Evolutionary conservation across 92 coral and sea anemone genomes (phyloP).

Genomic region (Phymanthus crucifer): DNA sequence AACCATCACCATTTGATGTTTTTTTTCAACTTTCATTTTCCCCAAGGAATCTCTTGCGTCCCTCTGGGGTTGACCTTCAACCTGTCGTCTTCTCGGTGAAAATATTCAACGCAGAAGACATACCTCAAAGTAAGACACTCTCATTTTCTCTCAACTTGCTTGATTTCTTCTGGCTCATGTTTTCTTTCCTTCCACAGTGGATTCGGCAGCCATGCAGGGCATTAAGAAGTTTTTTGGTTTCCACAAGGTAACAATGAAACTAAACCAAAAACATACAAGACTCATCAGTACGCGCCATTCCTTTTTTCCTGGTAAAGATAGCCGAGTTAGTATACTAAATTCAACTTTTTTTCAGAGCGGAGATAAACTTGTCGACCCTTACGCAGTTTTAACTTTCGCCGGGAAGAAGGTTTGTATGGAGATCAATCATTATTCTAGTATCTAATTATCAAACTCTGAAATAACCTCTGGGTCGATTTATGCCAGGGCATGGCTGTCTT

Average conservation of each 20-base stretch:
- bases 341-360: conserved; percentile 50
- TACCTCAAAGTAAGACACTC: conserved; percentile 85
- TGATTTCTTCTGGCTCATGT: neutral
- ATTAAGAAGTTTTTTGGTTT: conserved; percentile 92
- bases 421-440: neutral
- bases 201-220: conserved; percentile 80
- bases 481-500: too few species aligned
- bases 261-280: neutral
- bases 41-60: conserved; percentile 79
- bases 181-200: conserved; percentile 67
- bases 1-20: neutral
- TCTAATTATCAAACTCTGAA: too few species aligned
- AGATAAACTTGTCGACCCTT: conserved; percentile 94
- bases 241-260: conserved; percentile 62
- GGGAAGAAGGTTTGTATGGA: conserved; percentile 71
- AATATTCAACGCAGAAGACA: conserved; percentile 83
- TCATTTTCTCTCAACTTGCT: neutral
- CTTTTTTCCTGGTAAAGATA: neutral
- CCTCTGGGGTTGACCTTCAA: conserved; percentile 87
- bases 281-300: neutral
- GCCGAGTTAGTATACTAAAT: neutral
- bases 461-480: too few species aligned
- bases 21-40: neutral
- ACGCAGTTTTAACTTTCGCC: conserved; percentile 74
- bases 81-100: conserved; percentile 79